These are phyloP conservation scores for Agonopterix arenella DNA, from an alignment of 2,888 invertebrate genomes.

Conservation along the genomic window DNA sequence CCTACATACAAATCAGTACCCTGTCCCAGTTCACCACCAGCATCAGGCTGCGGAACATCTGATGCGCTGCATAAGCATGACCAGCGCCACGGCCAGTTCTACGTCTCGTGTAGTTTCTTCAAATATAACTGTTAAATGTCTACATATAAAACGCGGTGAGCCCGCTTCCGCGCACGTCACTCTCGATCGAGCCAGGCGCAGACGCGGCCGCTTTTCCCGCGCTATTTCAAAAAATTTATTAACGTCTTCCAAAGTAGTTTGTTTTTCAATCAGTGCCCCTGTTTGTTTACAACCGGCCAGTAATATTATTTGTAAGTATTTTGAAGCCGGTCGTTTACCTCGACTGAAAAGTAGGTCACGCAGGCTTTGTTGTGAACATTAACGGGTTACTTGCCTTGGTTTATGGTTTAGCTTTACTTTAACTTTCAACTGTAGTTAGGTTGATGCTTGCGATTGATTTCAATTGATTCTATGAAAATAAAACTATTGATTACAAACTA, in stretches of 20 bases:
- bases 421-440: no score
- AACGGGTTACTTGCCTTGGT: constrained; percentile 14
- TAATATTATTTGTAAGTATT: constrained; percentile 42
- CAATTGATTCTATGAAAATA: no score
- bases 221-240: constrained; percentile 34
- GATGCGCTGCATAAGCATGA: no score
- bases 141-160: constrained; percentile 59
- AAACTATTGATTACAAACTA: no score
- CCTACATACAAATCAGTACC: no score
- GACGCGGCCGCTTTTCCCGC: constrained; percentile 50
- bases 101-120: constrained; percentile 38
- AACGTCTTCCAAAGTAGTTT: constrained; percentile 26
- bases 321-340: constrained; percentile 32
- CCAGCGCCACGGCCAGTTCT: constrained; percentile 24
- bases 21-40: no score
- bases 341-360: constrained; percentile 42
- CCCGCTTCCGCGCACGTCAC: constrained; percentile 68
- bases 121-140: constrained; percentile 69
- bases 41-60: no score
- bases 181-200: constrained; percentile 50
- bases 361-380: constrained; percentile 31
- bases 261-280: constrained; percentile 37
- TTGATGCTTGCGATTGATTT: no score
- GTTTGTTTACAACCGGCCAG: constrained; percentile 32
- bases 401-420: constrained; percentile 5